Percentiles rank a stretch among this genome's conserved stretches.
phyloP scores from a whole-genome alignment of 2,888 invertebrate species.

The Eristalis pertinax region DNA sequence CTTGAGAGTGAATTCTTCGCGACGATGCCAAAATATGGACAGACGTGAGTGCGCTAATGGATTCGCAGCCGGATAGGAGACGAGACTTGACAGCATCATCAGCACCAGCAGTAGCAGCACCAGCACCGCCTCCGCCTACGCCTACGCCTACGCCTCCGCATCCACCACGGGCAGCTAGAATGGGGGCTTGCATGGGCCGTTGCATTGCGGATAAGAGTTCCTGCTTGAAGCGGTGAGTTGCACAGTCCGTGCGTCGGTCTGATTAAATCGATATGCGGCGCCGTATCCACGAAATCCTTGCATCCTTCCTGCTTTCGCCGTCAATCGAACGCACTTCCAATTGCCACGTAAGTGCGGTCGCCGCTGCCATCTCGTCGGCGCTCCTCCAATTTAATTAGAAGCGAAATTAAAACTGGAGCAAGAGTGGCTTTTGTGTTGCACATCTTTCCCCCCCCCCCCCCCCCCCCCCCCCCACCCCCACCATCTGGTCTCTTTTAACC shows the following conservation, averaged over 20 bases:
- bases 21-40: conserved; percentile 63
- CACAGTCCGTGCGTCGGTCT: conserved; percentile 22
- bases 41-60: conserved; percentile 50
- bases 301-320: not conserved
- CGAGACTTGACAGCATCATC: conserved; percentile 28
- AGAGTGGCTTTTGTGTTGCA: conserved; percentile 42
- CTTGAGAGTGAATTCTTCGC: not conserved
- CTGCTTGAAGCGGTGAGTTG: conserved; percentile 72
- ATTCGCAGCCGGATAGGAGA: conserved; percentile 61
- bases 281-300: not conserved
- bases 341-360: conserved; percentile 12
- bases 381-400: conserved; percentile 51
- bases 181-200: conserved; percentile 75
- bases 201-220: conserved; percentile 73
- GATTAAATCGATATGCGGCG: conserved; percentile 58
- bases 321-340: not conserved
- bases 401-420: conserved; percentile 49
- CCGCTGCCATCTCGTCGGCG: not conserved
- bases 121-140: not conserved
- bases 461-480: not conserved
- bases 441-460: not conserved
- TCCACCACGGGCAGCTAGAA: conserved; percentile 45
- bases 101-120: not conserved
- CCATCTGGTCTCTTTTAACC: not conserved
- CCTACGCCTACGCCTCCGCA: not conserved